Conservation (phyloP, 2,113 vertebrate genomes). For the Climacteris rufus region DNA sequence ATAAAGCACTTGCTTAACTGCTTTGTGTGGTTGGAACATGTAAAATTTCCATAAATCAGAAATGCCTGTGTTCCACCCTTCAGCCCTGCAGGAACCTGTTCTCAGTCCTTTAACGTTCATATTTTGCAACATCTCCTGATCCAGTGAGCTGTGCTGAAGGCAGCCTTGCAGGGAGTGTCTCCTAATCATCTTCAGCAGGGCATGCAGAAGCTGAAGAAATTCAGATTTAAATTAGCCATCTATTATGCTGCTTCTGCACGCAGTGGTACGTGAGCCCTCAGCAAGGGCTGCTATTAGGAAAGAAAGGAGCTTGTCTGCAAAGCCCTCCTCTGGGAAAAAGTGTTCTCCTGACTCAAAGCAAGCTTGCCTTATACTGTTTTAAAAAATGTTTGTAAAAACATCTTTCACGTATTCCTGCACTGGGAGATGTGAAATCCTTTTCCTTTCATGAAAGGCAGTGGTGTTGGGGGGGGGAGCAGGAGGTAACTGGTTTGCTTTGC, state of each 20-base stretch:
- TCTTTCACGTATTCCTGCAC: not conserved
- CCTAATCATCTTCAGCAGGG: not conserved
- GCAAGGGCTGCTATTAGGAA: rapidly evolving
- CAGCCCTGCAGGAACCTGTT: not conserved
- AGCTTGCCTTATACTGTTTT: not conserved
- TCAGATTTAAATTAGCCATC: not conserved
- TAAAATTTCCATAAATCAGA: not conserved
- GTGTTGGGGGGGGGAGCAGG: not conserved
- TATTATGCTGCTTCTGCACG: not conserved
- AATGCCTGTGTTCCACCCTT: not conserved
- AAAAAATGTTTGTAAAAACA: not conserved
- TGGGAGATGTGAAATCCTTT: conserved; percentile 27
- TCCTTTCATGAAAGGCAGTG: not conserved
- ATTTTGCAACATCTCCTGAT: not conserved
- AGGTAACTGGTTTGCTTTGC: conserved; percentile 5
- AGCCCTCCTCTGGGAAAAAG: not conserved
- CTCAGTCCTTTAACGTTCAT: not conserved
- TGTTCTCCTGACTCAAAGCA: not conserved
- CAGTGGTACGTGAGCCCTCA: not conserved
- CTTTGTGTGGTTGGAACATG: not conserved
- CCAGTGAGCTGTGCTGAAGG: not conserved
- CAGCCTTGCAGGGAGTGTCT: not conserved
- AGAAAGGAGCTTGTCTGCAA: not conserved
- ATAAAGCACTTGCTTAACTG: not conserved
- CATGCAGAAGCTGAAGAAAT: not conserved